Percentiles rank a stretch among this genome's conserved stretches.
These are phyloP conservation scores for Syrrhaptes paradoxus DNA, from an alignment of 2,113 vertebrate species.

Conservation along the genomic window DNA sequence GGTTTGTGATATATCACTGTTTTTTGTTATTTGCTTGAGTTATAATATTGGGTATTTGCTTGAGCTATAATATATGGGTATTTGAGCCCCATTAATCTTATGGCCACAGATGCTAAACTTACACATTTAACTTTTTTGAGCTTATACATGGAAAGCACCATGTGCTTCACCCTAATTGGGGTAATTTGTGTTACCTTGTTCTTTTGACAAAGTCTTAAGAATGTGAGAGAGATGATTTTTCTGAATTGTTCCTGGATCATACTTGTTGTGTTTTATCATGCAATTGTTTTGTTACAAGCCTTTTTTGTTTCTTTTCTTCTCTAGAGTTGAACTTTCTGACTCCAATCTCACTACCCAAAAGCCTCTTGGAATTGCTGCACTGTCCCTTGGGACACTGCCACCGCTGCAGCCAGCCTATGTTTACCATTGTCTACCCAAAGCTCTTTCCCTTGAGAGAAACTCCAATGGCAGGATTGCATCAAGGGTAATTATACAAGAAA, in stretches of 20 bases:
- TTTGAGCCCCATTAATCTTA: not conserved
- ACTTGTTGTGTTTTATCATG: not conserved
- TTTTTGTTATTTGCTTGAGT: not conserved
- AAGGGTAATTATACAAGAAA: constrained; percentile 81
- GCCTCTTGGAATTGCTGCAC: constrained; percentile 87
- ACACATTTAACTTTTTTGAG: not conserved
- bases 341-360: constrained; percentile 87
- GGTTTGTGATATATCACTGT: not conserved
- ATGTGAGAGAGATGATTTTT: not conserved
- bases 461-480: constrained; percentile 91
- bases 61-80: not conserved
- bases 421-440: constrained; percentile 96
- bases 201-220: not conserved
- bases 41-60: not conserved
- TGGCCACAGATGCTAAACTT: not conserved
- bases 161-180: not conserved
- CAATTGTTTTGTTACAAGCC: not conserved
- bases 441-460: constrained; percentile 93
- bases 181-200: not conserved
- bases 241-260: not conserved
- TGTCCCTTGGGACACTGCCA: constrained; percentile 96
- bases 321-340: constrained; percentile 84
- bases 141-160: not conserved
- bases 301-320: constrained; percentile 44
- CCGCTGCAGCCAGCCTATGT: constrained; percentile 95